phyloP scores from a whole-genome alignment of 2,888 invertebrate genomes.

The Tachystola acroxantha region DNA sequence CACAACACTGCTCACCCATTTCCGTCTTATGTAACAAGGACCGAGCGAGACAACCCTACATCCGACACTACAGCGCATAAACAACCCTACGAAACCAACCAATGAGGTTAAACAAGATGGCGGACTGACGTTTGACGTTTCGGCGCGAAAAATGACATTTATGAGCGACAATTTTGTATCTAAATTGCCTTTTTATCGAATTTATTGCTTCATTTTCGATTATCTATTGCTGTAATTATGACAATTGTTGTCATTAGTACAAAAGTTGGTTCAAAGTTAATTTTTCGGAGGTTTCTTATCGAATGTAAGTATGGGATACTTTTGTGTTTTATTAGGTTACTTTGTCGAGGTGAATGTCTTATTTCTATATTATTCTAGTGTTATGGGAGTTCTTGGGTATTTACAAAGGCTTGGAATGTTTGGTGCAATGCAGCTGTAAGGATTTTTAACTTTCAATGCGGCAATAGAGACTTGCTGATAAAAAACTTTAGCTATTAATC shows the following conservation, averaged over 20 bases:
- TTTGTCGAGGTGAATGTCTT: constrained; percentile 11
- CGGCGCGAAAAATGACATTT: constrained; percentile 71
- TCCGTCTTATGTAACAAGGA: constrained; percentile 69
- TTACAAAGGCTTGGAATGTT: constrained; percentile 15
- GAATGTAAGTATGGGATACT: background rate
- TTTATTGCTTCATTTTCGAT: constrained; percentile 50
- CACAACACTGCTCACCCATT: constrained; percentile 67
- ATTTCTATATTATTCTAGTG: constrained; percentile 7
- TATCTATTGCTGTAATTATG: constrained; percentile 7
- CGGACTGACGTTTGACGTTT: constrained; percentile 68
- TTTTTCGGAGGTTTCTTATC: background rate
- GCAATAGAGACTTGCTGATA: constrained; percentile 13
- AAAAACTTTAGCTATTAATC: background rate
- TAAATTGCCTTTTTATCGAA: constrained; percentile 52
- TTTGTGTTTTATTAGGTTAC: too few relatives aligned
- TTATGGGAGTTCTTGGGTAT: constrained; percentile 7
- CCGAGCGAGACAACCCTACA: constrained; percentile 46
- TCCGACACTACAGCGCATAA: constrained; percentile 33
- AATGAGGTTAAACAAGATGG: constrained; percentile 57
- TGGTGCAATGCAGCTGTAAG: constrained; percentile 47
- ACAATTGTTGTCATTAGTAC: background rate
- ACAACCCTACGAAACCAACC: constrained; percentile 51
- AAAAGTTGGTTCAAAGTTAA: background rate
- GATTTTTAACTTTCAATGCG: constrained; percentile 14
- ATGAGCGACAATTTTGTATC: constrained; percentile 44